phyloP scores from a whole-genome alignment of 2,888 invertebrate genomes.

The Ligdia adustata region DNA sequence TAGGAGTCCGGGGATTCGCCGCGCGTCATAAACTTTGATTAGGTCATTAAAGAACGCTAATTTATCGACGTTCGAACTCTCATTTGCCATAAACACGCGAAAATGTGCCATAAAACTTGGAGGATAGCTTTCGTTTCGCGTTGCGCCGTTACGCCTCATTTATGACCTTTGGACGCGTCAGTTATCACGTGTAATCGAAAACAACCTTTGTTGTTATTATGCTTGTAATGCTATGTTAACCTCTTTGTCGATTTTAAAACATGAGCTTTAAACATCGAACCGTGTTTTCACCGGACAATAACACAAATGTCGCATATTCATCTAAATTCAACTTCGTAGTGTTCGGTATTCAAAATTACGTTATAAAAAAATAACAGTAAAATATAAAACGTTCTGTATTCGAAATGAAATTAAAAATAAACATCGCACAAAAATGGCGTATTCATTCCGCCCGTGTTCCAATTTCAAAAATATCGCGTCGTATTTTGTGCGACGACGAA shows the following conservation, averaged over 20 bases:
- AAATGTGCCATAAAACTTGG: conserved; percentile 62
- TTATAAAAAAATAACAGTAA: conserved; percentile 1
- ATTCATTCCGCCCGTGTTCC: conserved; percentile 37
- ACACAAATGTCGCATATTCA: too few species aligned
- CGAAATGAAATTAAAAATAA: conserved; percentile 29
- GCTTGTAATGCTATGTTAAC: conserved; percentile 50
- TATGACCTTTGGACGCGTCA: conserved; percentile 58
- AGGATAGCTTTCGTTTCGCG: conserved; percentile 49
- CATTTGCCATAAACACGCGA: conserved; percentile 67
- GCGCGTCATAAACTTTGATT: conserved; percentile 84
- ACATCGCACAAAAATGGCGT: conserved; percentile 42
- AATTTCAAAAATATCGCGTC: conserved; percentile 41
- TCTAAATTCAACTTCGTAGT: too few species aligned
- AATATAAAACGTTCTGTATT: background rate
- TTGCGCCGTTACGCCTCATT: conserved; percentile 42
- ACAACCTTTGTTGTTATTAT: conserved; percentile 70
- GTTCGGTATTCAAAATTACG: too few species aligned
- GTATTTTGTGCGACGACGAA: conserved; percentile 29
- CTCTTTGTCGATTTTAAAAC: conserved; percentile 36
- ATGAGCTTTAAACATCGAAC: conserved; percentile 1
- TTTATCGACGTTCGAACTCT: conserved; percentile 79
- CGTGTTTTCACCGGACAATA: background rate
- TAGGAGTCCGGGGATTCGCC: conserved; percentile 81
- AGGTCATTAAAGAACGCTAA: conserved; percentile 82
- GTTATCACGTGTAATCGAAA: conserved; percentile 68